Base-by-base conservation (phyloP, 2,888 invertebrate species). In the Euclidia mi region DNA sequence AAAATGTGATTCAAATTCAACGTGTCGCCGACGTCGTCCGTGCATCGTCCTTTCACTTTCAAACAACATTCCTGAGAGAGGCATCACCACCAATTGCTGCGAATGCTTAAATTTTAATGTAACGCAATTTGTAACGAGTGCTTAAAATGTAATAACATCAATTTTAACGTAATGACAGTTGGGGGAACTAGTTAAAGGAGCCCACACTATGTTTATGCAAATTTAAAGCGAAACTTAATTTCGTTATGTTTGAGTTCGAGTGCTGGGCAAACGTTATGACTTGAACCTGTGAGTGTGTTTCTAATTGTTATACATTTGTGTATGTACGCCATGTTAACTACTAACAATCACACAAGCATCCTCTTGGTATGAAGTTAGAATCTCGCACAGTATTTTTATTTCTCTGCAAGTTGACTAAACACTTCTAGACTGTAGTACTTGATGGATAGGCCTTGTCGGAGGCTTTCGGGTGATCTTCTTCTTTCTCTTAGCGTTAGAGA, bases 31-130 rank as follows among this genome's bases (percentile, higher is more conserved):
- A 65, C n/a, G n/a, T n/a, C n/a, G n/a, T n/a, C n/a, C n/a, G n/a
- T 56, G 46, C 56, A 44, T 62, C 74, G 79, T 85, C 84, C 85
- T 85, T 87, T 89, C 87, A 88, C 86, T 89, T 88, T 84, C 81
- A 65, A 80, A 83, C 66, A 38, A 66, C 69, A 72, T 63, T 73
- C 66, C 55, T 56, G 25, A 52, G 56, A 42, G 37, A 37, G 37
- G 32, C 31, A 45, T 48, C 46, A 31, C 45, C 65, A 61, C 47
- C 62, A 62, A 65, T 60, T 37, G 40, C 57, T 61, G 18, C 58
- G 11, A 51, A 56, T 41, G 37, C 35, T 58, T 56, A 40, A 56
- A 61, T 53, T 65, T 57, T 50, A 66, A 68, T 57, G 56, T 60
- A 65, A 68, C 29, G 49, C 52, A 50, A 70, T 74, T 71, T 65